Base-by-base conservation (phyloP, 2,113 vertebrate genomes). In the Tretioscincus oriximinensis region DNA sequence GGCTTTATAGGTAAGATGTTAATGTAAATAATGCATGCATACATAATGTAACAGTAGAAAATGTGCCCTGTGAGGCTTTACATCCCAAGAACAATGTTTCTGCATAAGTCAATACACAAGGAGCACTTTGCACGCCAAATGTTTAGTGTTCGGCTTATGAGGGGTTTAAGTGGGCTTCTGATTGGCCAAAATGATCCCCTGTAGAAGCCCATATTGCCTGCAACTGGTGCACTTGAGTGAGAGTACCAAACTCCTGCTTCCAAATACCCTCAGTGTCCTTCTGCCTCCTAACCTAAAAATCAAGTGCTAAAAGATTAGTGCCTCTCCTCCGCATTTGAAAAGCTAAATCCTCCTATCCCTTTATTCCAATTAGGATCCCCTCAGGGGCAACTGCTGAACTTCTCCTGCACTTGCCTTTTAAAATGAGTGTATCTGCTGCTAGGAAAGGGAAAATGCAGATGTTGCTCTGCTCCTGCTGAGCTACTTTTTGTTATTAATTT, bases 281-380 rank as follows among this genome's bases (percentile, higher is more conserved):
- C 11, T 69, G 29, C 65, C 73, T 20, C 79, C 41, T 51, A 69
- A 85, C 41, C 66, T 60, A 77, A 12, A 2, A 51, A 86, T 89
- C 91, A 85, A 80, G 83, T 77, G 84, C 74, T 75, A 85, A 86
- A 61, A 88, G 86, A 87, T 90, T 88, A 92, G 85, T 87, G 20
- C 60, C 45, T 66, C 76, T 85, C 81, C 80, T 51, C 78, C 88
- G 80, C 73, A 84, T 86, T 91, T 84, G 86, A 81, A 78, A 81
- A 41, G 78, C 78, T 86, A 92, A 93, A 80, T 85, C 89, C 84
- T 3, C 67, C 88, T 91, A 87, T 91, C 88, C 61, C 88, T 70
- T 91, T 88, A 86, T 84, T 81, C 78, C 83, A 88, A 28, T 89
- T 86, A 91, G 75, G 61, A 49, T 31, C 84, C 84, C 88, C 88